Percentiles rank a stretch among this genome's conserved stretches.
These are phyloP conservation scores for Ciconia stormi DNA, from an alignment of 2,113 vertebrate genomes.

Conservation along the genomic window DNA sequence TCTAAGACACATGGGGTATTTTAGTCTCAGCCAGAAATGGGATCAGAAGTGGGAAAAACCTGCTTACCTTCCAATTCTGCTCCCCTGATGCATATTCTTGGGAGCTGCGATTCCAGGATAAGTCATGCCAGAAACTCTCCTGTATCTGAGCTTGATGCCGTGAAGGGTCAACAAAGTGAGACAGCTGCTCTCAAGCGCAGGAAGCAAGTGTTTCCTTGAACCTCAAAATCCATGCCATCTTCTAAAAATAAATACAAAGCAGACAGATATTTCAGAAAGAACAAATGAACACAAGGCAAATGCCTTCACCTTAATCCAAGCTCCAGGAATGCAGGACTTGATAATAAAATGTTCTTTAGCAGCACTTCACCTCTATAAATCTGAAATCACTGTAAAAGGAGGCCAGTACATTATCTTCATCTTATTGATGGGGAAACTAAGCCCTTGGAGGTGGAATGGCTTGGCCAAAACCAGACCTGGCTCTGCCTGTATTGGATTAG, in stretches of 20 bases:
- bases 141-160: neutral
- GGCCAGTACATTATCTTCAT: neutral
- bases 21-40: neutral
- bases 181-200: neutral
- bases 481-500: neutral
- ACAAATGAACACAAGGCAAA: neutral
- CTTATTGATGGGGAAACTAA: neutral
- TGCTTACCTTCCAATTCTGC: neutral
- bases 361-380: neutral
- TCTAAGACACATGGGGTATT: neutral
- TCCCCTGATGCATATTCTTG: neutral
- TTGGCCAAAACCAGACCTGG: neutral
- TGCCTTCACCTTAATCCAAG: neutral
- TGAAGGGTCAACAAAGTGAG: neutral
- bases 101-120: neutral
- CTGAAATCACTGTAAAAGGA: neutral
- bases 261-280: neutral
- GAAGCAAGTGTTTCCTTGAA: neutral
- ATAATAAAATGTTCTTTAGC: neutral
- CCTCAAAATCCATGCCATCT: neutral
- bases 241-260: constrained; percentile 28
- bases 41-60: neutral
- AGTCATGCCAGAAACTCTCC: neutral
- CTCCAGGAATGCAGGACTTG: neutral
- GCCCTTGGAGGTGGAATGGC: neutral